phyloP scores from a whole-genome alignment of 2,888 invertebrate genomes.

The Chaetoderma sp. region DNA sequence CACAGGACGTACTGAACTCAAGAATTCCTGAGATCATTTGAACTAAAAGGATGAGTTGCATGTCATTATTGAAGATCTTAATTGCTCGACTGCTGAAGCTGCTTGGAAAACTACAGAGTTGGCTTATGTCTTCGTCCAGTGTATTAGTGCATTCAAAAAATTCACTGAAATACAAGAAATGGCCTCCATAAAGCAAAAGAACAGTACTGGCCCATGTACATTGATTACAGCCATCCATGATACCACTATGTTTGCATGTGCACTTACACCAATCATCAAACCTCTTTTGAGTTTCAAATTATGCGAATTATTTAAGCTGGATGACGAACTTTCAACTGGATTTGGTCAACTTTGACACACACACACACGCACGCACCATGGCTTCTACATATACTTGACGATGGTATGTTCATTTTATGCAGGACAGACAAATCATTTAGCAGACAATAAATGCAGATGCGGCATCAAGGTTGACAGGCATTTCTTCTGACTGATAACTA shows the following conservation, averaged over 20 bases:
- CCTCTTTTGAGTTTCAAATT: constrained; percentile 34
- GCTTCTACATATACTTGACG: neutral
- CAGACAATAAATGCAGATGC: constrained; percentile 23
- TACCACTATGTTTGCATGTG: constrained; percentile 28
- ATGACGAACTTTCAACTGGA: constrained; percentile 36
- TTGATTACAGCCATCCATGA: constrained; percentile 31
- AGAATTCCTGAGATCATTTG: too few species aligned
- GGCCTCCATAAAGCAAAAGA: constrained; percentile 33
- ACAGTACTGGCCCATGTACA: constrained; percentile 34
- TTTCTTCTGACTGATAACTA: constrained; percentile 20
- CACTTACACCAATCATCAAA: constrained; percentile 18
- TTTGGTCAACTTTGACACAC: constrained; percentile 27
- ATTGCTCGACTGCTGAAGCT: too few species aligned
- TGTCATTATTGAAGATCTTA: too few species aligned
- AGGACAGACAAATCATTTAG: constrained; percentile 1
- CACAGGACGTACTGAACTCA: too few species aligned
- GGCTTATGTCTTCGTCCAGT: too few species aligned
- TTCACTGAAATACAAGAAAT: constrained; percentile 18
- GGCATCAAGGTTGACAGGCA: constrained; percentile 18
- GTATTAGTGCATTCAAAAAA: neutral
- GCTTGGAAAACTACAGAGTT: too few species aligned
- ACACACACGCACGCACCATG: too few species aligned
- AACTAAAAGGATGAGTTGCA: too few species aligned
- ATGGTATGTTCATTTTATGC: constrained; percentile 12
- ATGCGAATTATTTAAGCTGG: constrained; percentile 38